Conservation (phyloP, 2,797 vertebrate genomes). For the Anguilla marmorata region DNA sequence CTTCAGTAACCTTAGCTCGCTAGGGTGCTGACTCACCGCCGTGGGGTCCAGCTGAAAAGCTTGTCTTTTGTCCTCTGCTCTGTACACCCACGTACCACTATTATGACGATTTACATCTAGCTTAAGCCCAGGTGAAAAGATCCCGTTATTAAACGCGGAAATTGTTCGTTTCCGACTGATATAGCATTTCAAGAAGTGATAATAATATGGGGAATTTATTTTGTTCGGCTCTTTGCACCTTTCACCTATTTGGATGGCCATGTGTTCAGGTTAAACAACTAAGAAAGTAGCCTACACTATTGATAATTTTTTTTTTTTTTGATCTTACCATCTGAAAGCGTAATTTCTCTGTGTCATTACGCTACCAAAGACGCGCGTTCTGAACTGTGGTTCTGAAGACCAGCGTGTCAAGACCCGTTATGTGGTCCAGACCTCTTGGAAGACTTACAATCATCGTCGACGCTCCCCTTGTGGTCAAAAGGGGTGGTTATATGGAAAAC, state of each 20-base stretch:
- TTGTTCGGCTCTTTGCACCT: not conserved
- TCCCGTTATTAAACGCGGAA: not conserved
- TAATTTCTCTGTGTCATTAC: not conserved
- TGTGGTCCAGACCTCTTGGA: not conserved
- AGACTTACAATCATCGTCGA: not conserved
- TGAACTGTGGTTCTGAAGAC: not conserved
- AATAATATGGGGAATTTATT: not conserved
- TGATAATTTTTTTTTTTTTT: not conserved
- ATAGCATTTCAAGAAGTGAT: not conserved
- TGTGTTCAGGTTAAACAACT: not conserved
- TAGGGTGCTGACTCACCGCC: not conserved
- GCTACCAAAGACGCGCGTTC: not conserved
- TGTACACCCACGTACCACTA: not conserved
- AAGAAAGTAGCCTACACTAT: not conserved
- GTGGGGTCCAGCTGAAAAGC: not conserved
- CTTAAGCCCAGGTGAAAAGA: not conserved
- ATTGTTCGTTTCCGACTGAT: not conserved
- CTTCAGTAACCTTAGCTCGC: not conserved
- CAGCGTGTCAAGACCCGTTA: not conserved
- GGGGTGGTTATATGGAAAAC: not conserved
- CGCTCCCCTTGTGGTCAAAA: not conserved
- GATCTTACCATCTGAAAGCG: not conserved
- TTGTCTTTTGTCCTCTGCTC: not conserved
- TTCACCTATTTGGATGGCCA: not conserved
- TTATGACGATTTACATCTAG: not conserved